Evolutionary conservation across 2,888 invertebrate species (phyloP), one percentile per base, ranked within the genome.

Genomic region (Cheilosia urbana): DNA sequence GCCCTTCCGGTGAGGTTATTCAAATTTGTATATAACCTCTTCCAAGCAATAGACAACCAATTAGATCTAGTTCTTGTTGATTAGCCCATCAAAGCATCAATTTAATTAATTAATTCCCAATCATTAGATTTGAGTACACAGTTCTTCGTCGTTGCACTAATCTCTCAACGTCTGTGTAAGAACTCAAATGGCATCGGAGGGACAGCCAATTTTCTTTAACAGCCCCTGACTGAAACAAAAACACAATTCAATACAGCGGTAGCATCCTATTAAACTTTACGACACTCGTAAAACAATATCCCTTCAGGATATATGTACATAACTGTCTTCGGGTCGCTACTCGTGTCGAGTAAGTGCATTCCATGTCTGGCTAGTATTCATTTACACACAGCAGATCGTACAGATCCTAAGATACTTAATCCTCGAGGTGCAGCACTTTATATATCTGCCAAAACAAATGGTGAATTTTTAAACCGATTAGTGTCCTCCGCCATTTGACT

Each of bases 201-300:
- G 57, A 82, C 63, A 75, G 60, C 58, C 73, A 79, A 73, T 84
- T 84, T 73, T 57, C 75, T 69, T 84, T 79, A 84, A 84, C 69
- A 84, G 73, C 34, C 68, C 71, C 24, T 68, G 30, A 81, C 55
- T 42, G 51, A 53, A 58, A 40, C 17, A 45, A 37, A 45, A 7
- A 65, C 60, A 62, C 17, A 68, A 34, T 30, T 30, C 6, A 27
- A 27, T 27, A 27, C 49, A 53, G 7, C 47, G 27, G 34, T 49
- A 57, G 15, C 63, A 62, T 60, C 57, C 73, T 58, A 73, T 79
- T 79, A 75, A 80, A 71, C 47, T 84, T 84, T 76, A 80, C 84
- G 80, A 84, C 84, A 65, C 69, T 80, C 84, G 78, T 80, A 75
- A 84, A 84, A 71, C 60, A 84, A 84, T 78, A 78, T 73, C 76